phyloP scores from a whole-genome alignment of 30 jellyfish, hydroid and myxozoan species.

The Nemopilema nomurai region DNA sequence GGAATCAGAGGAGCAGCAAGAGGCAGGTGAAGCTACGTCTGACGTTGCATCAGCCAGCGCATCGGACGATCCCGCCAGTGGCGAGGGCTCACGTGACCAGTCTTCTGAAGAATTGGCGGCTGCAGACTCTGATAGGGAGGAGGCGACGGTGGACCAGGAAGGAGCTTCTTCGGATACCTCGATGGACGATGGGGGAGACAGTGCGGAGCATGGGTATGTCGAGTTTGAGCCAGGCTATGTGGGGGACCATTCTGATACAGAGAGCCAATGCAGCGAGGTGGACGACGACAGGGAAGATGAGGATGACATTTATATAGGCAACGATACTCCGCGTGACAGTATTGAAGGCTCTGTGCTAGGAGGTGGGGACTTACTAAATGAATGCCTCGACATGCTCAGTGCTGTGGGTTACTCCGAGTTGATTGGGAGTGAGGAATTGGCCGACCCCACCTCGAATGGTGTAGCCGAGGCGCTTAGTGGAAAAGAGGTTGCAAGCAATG shows the following conservation, averaged over 20 bases:
- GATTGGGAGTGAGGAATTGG: background rate
- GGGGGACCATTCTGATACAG: constrained; percentile 69
- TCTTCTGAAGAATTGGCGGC: background rate
- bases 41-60: background rate
- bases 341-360: constrained; percentile 44
- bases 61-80: background rate
- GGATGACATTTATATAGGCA: constrained; percentile 59
- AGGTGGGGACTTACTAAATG: constrained; percentile 59
- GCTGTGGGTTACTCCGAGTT: constrained; percentile 34
- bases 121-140: constrained; percentile 1
- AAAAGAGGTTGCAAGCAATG: background rate
- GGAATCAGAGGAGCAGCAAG: constrained; percentile 7
- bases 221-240: constrained; percentile 85
- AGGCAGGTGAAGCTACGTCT: background rate
- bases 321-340: constrained; percentile 37
- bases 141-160: constrained; percentile 5
- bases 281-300: constrained; percentile 18
- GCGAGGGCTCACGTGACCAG: background rate
- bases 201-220: constrained; percentile 81
- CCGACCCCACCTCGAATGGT: background rate
- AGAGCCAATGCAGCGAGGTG: constrained; percentile 58
- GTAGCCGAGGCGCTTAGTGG: background rate
- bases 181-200: constrained; percentile 67
- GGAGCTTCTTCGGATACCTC: constrained; percentile 35
- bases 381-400: constrained; percentile 53